Base-by-base conservation (phyloP, 2,888 invertebrate species). In the Scaptomyza reducta region DNA sequence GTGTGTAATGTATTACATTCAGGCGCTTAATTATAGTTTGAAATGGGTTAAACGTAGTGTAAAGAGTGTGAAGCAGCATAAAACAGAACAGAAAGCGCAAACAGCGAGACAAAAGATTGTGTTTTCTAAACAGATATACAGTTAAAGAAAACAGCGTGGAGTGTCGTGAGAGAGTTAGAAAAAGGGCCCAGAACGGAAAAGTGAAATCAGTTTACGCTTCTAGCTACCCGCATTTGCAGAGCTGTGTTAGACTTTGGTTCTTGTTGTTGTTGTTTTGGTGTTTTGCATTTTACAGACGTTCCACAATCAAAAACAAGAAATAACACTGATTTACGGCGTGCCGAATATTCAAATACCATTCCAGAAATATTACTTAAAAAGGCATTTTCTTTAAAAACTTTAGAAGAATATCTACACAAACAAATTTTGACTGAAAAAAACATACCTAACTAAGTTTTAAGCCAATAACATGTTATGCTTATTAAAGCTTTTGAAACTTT, bases 131-230 rank as follows among this genome's bases (percentile, higher is more conserved):
- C 22, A 70, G 27, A 63, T 50, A 73, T 56, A 66, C 40, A 64
- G 40, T 51, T 61, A 59, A 47, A 53, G 58, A 56, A n/a, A 38
- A 44, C 60, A 46, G 38, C 56, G 51, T 60, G 9, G 64, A 41
- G 42, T 6, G 7, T 4, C 5, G 6, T 29, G 1, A 31, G 38
- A 18, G n/a, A 59, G 49, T 59, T 14, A 25, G 46, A 50, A 47
- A 57, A 7, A 45, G 56, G 58, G 59, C 18, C 47, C 56, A 57
- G 62, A 62, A 58, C 62, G 74, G 60, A 59, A 60, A 71, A 58
- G 58, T 55, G 55, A 71, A 70, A 78, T 57, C 60, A 78, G 63
- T 67, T 76, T 68, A 84, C 82, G 69, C 69, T 62, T 61, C 62
- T 65, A 77, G 79, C 79, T 66, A 70, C 62, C 56, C 70, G 65